Evolutionary conservation across 1,140 invertebrate genomes (phyloP).

Genomic region (Zophobas atratus): DNA sequence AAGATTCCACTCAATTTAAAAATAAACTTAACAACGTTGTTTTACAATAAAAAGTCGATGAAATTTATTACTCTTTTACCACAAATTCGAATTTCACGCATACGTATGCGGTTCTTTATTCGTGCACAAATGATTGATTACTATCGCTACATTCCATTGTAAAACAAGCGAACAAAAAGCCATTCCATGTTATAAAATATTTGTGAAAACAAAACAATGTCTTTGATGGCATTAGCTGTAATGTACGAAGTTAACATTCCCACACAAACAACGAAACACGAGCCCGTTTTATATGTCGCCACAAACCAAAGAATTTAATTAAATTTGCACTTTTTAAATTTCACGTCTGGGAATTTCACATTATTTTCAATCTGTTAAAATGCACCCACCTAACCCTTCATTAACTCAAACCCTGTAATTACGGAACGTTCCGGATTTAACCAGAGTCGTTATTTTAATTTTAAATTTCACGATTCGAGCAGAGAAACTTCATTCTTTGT

Average conservation of each 20-base stretch:
- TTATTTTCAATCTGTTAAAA: constrained; percentile 17
- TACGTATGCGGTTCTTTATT: background rate
- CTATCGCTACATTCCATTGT: background rate
- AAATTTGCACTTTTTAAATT: constrained; percentile 4
- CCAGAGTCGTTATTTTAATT: constrained; percentile 3
- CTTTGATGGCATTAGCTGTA: constrained; percentile 4
- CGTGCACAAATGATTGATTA: constrained; percentile 6
- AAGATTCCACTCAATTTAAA: too few relatives aligned
- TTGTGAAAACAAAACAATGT: constrained; percentile 9
- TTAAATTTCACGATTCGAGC: background rate
- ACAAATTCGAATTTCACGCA: background rate
- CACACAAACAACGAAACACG: background rate
- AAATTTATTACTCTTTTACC: background rate
- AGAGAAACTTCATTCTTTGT: constrained; percentile 4
- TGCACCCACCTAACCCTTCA: constrained; percentile 6
- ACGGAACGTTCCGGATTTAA: constrained; percentile 9
- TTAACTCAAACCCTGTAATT: background rate
- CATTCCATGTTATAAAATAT: constrained; percentile 27
- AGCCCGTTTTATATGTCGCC: background rate
- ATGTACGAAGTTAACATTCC: background rate
- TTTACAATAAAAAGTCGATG: background rate
- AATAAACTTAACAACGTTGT: background rate
- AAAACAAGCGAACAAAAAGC: constrained; percentile 7
- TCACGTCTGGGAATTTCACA: background rate
- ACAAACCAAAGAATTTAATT: constrained; percentile 10